These are phyloP conservation scores for Nephila pilipes DNA, from an alignment of 1,140 invertebrate species.

Conservation along the genomic window DNA sequence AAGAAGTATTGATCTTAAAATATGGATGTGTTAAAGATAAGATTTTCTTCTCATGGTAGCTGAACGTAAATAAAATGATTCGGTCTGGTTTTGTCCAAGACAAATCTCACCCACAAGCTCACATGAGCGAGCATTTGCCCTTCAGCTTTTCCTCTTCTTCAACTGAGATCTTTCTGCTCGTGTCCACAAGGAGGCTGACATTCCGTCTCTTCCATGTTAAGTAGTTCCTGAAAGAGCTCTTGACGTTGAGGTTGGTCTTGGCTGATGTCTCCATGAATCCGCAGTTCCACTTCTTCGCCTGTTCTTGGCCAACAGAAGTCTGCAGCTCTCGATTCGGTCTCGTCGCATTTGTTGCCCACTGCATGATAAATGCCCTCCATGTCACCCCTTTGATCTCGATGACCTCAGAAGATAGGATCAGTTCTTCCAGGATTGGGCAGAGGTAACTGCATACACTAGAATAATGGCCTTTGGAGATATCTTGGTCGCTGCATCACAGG, in stretches of 20 bases:
- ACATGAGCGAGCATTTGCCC: constrained; percentile 82
- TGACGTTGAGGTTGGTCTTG: constrained; percentile 99
- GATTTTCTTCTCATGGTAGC: no score
- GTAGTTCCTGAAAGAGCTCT: constrained; percentile 90
- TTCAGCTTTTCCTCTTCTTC: constrained; percentile 82
- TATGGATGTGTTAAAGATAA: background rate
- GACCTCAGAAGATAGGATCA: constrained; percentile 95
- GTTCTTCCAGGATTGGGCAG: constrained; percentile 97
- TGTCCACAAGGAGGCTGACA: constrained; percentile 95
- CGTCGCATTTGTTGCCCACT: constrained; percentile 97
- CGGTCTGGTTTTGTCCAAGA: background rate
- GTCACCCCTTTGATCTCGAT: constrained; percentile 89
- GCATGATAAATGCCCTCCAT: constrained; percentile 92
- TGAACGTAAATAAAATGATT: background rate
- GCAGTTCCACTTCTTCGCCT: constrained; percentile 95
- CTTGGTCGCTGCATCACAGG: constrained; percentile 99
- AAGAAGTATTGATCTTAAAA: background rate
- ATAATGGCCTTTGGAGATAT: constrained; percentile 98
- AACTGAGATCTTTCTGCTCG: constrained; percentile 85
- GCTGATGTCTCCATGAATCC: constrained; percentile 99
- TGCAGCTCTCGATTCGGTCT: constrained; percentile 92
- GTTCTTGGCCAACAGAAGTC: constrained; percentile 89
- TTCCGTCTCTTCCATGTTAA: constrained; percentile 98
- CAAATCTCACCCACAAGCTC: background rate
- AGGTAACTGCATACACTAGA: constrained; percentile 94